Evolutionary conservation across 2,113 vertebrate species (phyloP), one percentile per base, ranked within the genome.

Genomic region (Peromyscus californicus): DNA sequence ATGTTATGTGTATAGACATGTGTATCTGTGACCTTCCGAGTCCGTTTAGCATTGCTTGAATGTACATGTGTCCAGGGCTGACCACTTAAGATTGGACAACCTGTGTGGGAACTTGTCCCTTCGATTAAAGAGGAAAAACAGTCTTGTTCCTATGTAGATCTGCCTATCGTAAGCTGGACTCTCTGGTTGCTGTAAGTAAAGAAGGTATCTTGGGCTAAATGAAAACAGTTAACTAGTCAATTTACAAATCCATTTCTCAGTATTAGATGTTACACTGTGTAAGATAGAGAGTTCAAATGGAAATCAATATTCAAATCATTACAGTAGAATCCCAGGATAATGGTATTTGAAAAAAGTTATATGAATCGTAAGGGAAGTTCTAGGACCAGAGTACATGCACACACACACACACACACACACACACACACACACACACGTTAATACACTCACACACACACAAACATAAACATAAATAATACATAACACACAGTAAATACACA

Each of bases 141-240:
- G 22, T 69, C 33, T 83, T 89, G 48, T 94, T 92, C 6, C 54
- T 90, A 13, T 92, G 12, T 78, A 79, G 24, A 79, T 79, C 86
- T 83, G n/a, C 61, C 78, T 74, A 67, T 91, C 24, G 83, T 95
- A 78, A 82, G 21, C 21, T 96, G 31, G n/a, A 83, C 61, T 74
- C 10, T 74, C 72, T 82, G 21, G 13, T 72, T 97, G 29, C 61
- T 17, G 59, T 91, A 33, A 90, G 24, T 94, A 79, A 87, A 93
- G 19, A 75, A 87, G 13, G n/a, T 82, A 22, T 3, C 26, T 93
- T 92, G 54, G 67, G 57, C 19, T 84, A 83, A 92, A 45, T 84
- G 76, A 90, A 89, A 75, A 72, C 76, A 59, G 83, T 93, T 75
- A 91, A 67, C 22, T 89, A 6, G 67, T 54, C 36, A 90, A 42